phyloP scores from a whole-genome alignment of 2,797 vertebrate species.

The Margarornis squamiger region DNA sequence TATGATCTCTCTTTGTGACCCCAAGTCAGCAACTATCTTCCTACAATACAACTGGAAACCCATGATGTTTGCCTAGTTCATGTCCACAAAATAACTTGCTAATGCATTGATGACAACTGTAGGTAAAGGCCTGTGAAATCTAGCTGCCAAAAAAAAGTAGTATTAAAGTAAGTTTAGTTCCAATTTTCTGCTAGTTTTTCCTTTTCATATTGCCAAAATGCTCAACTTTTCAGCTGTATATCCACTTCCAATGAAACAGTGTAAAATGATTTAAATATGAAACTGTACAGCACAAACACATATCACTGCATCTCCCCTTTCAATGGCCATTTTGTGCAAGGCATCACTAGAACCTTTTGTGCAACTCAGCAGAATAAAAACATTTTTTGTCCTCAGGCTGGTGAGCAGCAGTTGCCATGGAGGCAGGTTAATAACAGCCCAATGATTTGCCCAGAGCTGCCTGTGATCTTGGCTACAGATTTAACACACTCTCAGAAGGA shows the following conservation, averaged over 20 bases:
- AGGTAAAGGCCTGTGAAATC: background rate
- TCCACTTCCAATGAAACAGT: background rate
- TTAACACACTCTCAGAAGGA: conserved; percentile 77
- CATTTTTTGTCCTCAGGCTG: conserved; percentile 83
- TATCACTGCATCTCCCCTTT: conserved; percentile 75
- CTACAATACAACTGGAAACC: background rate
- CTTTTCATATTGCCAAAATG: background rate
- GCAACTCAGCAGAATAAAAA: conserved; percentile 87
- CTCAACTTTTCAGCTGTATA: background rate
- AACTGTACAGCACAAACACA: conserved; percentile 56
- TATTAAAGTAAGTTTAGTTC: background rate
- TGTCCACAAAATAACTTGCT: background rate
- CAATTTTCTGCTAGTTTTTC: background rate
- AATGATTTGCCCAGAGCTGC: conserved; percentile 83
- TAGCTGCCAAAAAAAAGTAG: background rate
- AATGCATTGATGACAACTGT: background rate
- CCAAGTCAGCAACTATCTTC: background rate
- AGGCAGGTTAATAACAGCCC: conserved; percentile 87
- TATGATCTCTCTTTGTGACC: background rate
- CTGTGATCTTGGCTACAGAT: conserved; percentile 82
- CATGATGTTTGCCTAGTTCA: background rate
- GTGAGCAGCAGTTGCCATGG: conserved; percentile 87
- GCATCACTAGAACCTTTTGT: conserved; percentile 86
- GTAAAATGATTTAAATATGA: conserved; percentile 65
- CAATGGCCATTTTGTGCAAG: conserved; percentile 82